Evolutionary conservation across 2,797 vertebrate species (phyloP).

Genomic region (Muscicapa striata): DNA sequence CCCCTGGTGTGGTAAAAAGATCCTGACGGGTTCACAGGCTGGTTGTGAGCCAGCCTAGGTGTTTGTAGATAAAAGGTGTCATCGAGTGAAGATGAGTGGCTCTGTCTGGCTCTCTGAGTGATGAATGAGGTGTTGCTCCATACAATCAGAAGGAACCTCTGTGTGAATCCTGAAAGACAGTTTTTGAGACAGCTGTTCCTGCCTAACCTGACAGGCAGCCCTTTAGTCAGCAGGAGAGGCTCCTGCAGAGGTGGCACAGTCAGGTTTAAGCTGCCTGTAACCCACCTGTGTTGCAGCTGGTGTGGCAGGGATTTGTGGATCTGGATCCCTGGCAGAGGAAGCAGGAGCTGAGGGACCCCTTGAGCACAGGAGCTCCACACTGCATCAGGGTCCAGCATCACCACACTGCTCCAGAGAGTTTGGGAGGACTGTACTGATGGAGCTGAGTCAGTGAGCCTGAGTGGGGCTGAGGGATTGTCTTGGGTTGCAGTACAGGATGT

Average conservation of each 20-base stretch:
- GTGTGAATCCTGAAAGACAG: neutral
- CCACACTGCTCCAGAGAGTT: rapidly evolving
- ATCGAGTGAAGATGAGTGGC: neutral
- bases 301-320: neutral
- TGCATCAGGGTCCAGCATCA: neutral
- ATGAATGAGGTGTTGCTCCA: slow-evolving; percentile 9
- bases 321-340: neutral
- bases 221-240: neutral
- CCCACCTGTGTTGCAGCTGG: neutral
- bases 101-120: neutral
- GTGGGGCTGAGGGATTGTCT: neutral
- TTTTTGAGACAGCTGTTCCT: neutral
- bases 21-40: neutral
- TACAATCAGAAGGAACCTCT: neutral
- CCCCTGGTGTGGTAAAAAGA: neutral
- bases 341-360: neutral
- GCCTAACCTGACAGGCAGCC: neutral
- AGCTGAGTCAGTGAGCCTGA: neutral
- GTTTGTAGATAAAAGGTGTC: slow-evolving; percentile 25
- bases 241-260: neutral
- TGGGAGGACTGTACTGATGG: neutral
- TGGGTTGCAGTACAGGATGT: too few species aligned
- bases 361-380: rapidly evolving
- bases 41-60: neutral
- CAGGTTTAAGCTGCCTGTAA: neutral